Evolutionary conservation across 2,113 vertebrate genomes (phyloP), one percentile per base, ranked within the genome.

Genomic region (Panthera uncia): DNA sequence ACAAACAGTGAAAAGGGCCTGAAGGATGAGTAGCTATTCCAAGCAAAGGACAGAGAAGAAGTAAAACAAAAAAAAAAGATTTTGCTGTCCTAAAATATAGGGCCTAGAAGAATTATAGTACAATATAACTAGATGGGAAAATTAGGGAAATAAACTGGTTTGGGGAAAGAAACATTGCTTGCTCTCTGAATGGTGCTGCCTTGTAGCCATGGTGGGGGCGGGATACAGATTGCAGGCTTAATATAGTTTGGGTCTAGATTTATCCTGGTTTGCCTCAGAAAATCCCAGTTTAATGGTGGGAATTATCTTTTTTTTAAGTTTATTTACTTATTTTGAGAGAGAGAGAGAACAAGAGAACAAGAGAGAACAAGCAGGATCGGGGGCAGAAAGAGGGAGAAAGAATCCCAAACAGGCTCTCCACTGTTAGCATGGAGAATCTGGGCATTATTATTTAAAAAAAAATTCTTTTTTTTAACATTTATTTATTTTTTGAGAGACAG

Each of bases 151-250:
- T 36, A 61, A 76, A 16, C 29, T 89, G 48, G 5, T 68, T 91
- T 89, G 48, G 13, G 25, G 9, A 87, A 65, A 68, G 69, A 41
- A 83, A 83, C n/a, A n/a, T 57, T 81, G 23, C n/a, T 57, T 88
- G 7, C 45, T 52, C n/a, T 38, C 14, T 25, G n/a, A 7, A 5
- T 3, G 31, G 1, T 48, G 33, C 29, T 65, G 13, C 5, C 19
- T 15, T 21, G 3, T 45, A 36, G 27, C 27, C 48, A 57, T 61
- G 16, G 7, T 10, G 27, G 7, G 33, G 3, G 66, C 18, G 7
- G 1, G 1, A 25, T 31, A 13, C 0, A 18, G 4, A 31, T 7
- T 48, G 1, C 27, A 57, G 1, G 3, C 29, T 50, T 69, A 76
- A 48, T 11, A 11, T 15, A 63, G 23, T 84, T 79, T 74, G 21